Evolutionary conservation across 2,797 vertebrate genomes (phyloP), one percentile per base, ranked within the genome.

Genomic region (Sebastes itinus): DNA sequence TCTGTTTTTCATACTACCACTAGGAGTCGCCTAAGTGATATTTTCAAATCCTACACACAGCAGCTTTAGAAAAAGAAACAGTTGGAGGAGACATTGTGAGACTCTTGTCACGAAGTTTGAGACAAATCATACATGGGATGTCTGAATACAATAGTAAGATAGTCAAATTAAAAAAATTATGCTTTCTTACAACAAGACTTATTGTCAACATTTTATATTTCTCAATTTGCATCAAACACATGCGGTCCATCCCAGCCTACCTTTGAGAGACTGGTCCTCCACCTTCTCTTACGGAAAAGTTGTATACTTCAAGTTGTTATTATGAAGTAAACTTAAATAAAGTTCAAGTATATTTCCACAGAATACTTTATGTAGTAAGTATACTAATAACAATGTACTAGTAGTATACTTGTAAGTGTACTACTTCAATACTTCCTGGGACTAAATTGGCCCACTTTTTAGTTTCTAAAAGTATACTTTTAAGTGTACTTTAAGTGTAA

Each of bases 261-360:
- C 42, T 46, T 16, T 46, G 42, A 46, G 14, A 46, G 6, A 14
- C 14, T 46, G 42, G 14, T 46, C 42, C 2, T 16, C 42, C 42
- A 18, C 42, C 42, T 46, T 0, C 42, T 0, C 42, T 46, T 46
- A 46, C 14, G 6, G 0, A 46, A 46, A 46, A 0, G 14, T 16
- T 0, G 42, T 46, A 46, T 46, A 46, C 42, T 46, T 46, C 14
- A 46, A 46, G 6, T 46, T 46, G 0, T 46, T 18, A 46, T 46
- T 18, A 46, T 46, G 42, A 46, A 16, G 14, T 46, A 46, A 46
- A 46, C 42, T 16, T 46, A 46, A 42, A 0, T 0, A 42, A 42
- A 42, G 6, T 0, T 38, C 0, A 38, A 14, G 38, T 46, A 46
- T 46, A 46, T 46, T 46, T 46, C 42, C 42, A 0, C 0, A 46